Conservation (phyloP, 2,797 vertebrate species). For the Hydrolagus colliei region DNA sequence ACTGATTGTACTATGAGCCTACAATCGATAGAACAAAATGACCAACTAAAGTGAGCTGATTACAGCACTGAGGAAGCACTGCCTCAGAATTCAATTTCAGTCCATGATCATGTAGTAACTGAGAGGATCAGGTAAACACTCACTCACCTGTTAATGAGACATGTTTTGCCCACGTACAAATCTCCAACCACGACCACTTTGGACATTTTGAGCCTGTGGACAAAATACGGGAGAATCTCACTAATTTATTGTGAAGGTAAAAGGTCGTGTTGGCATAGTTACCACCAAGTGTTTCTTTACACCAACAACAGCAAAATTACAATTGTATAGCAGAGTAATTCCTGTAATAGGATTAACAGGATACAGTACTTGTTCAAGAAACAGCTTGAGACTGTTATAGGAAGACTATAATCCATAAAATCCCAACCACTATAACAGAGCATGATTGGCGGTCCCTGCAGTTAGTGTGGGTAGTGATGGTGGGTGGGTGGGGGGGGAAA, state of each 20-base stretch:
- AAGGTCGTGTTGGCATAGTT: constrained; percentile 37
- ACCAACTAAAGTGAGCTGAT: background rate
- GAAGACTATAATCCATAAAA: constrained; percentile 30
- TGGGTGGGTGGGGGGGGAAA: too few species aligned
- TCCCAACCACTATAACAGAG: too few species aligned
- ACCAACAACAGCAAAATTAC: too few species aligned
- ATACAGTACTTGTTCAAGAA: constrained; percentile 37
- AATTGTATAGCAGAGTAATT: constrained; percentile 36
- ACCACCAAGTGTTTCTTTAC: constrained; percentile 39
- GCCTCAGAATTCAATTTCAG: background rate
- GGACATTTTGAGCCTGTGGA: constrained; percentile 69
- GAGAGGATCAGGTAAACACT: background rate
- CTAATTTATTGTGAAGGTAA: constrained; percentile 31
- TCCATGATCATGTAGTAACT: background rate
- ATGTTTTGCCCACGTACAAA: constrained; percentile 84
- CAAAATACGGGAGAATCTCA: constrained; percentile 35
- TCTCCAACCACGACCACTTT: constrained; percentile 88
- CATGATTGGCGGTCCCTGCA: too few species aligned
- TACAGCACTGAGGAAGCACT: too few species aligned
- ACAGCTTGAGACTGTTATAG: constrained; percentile 38
- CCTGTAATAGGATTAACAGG: constrained; percentile 37
- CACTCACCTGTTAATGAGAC: constrained; percentile 80
- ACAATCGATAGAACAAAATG: background rate
- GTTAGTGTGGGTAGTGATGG: too few species aligned
- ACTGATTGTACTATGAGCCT: background rate